Evolutionary conservation across 2,797 vertebrate species (phyloP).

Genomic region (Epinephelus awoara): DNA sequence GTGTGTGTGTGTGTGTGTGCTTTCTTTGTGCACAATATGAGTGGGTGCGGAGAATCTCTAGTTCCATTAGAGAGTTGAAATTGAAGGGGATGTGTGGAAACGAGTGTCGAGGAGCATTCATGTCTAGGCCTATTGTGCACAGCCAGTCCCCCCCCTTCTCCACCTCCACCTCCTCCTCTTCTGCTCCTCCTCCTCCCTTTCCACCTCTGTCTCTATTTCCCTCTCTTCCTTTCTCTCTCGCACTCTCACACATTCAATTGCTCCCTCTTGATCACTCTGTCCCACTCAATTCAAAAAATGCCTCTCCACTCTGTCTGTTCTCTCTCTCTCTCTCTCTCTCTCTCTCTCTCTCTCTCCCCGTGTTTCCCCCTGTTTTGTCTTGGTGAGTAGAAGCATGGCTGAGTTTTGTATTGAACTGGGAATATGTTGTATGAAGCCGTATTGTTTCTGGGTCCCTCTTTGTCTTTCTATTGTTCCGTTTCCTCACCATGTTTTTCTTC

Average conservation of each 20-base stretch:
- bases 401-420: constrained; percentile 45
- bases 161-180: constrained; percentile 16
- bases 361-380: constrained; percentile 46
- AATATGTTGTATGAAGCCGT: constrained; percentile 38
- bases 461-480: constrained; percentile 18
- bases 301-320: constrained; percentile 54
- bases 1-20: not conserved
- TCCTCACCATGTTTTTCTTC: constrained; percentile 20
- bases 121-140: constrained; percentile 82
- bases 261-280: constrained; percentile 76
- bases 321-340: constrained; percentile 18
- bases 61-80: constrained; percentile 83
- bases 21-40: constrained; percentile 65
- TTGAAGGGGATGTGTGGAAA: constrained; percentile 84
- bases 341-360: constrained; percentile 5
- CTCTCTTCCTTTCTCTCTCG: constrained; percentile 51
- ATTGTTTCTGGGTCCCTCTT: constrained; percentile 32
- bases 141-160: constrained; percentile 41
- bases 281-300: constrained; percentile 69
- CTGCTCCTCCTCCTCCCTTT: constrained; percentile 45
- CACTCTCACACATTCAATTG: constrained; percentile 72
- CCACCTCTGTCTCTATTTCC: constrained; percentile 68
- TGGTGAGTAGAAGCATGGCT: constrained; percentile 50
- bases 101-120: constrained; percentile 83
- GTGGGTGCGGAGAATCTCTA: constrained; percentile 70